phyloP scores from a whole-genome alignment of 2,888 invertebrate genomes.

The Zygaena filipendulae region DNA sequence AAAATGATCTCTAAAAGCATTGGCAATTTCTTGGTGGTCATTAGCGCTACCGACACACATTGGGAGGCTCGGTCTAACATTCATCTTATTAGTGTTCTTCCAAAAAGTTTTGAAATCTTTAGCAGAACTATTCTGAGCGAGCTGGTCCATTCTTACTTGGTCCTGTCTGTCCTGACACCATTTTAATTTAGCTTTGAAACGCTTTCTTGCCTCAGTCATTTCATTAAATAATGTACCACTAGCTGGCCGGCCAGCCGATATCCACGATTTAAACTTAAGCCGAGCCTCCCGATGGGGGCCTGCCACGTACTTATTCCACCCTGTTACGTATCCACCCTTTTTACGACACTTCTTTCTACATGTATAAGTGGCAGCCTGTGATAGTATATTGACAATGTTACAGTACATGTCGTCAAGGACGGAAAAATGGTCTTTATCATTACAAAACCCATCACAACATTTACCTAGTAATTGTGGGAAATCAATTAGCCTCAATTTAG shows the following conservation, averaged over 20 bases:
- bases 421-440: constrained; percentile 1
- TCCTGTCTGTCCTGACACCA: too few relatives aligned
- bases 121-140: constrained; percentile 1
- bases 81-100: constrained; percentile 8
- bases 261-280: constrained; percentile 6
- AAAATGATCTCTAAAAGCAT: constrained; percentile 2
- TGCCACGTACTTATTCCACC: too few relatives aligned
- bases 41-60: constrained; percentile 2
- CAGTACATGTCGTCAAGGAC: constrained; percentile 1
- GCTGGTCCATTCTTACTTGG: constrained; percentile 1
- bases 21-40: constrained; percentile 4
- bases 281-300: too few relatives aligned
- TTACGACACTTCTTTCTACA: constrained; percentile 1
- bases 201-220: constrained; percentile 4
- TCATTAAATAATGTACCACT: constrained; percentile 3
- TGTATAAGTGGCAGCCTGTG: constrained; percentile 1
- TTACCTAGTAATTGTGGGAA: neutral
- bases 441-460: constrained; percentile 2
- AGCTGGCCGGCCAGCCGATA: neutral
- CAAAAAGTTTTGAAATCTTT: constrained; percentile 6
- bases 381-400: constrained; percentile 1
- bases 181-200: constrained; percentile 7
- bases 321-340: too few relatives aligned
- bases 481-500: neutral
- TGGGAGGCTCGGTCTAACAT: constrained; percentile 6